Evolutionary conservation across 1,140 invertebrate genomes (phyloP).

Genomic region (Andrena cerasifolii): DNA sequence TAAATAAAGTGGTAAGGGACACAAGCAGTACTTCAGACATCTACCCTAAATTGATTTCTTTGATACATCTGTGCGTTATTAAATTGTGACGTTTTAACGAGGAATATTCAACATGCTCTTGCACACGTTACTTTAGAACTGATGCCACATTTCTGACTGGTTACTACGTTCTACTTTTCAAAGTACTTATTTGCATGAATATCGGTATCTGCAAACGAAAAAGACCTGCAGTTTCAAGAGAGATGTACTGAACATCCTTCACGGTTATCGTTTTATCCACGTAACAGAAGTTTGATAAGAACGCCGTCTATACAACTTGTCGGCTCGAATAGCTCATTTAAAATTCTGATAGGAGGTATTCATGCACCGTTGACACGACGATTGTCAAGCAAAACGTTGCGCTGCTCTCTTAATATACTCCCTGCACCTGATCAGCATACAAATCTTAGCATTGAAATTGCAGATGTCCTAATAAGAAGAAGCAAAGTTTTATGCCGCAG

Average conservation of each 20-base stretch:
- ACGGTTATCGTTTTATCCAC: background rate
- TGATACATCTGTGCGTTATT: too few relatives aligned
- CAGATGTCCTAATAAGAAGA: background rate
- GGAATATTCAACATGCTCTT: too few relatives aligned
- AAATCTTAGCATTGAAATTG: constrained; percentile 15
- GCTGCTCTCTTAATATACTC: constrained; percentile 1
- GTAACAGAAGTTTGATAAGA: background rate
- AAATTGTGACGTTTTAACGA: too few relatives aligned
- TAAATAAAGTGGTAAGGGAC: too few relatives aligned
- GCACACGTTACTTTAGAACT: too few relatives aligned
- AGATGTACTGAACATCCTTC: background rate
- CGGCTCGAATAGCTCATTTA: background rate
- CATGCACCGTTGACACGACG: background rate
- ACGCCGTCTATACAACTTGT: background rate
- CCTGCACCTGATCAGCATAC: constrained; percentile 7
- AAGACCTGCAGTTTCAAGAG: background rate
- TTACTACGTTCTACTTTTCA: background rate
- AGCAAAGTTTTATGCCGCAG: background rate
- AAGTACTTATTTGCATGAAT: background rate
- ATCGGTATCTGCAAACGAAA: background rate
- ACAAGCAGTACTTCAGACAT: too few relatives aligned
- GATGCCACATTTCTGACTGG: too few relatives aligned
- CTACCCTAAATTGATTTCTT: too few relatives aligned
- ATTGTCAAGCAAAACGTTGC: constrained; percentile 17
- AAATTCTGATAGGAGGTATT: constrained; percentile 23